These are phyloP conservation scores for Formica aserva DNA, from an alignment of 2,888 invertebrate genomes.

Conservation along the genomic window DNA sequence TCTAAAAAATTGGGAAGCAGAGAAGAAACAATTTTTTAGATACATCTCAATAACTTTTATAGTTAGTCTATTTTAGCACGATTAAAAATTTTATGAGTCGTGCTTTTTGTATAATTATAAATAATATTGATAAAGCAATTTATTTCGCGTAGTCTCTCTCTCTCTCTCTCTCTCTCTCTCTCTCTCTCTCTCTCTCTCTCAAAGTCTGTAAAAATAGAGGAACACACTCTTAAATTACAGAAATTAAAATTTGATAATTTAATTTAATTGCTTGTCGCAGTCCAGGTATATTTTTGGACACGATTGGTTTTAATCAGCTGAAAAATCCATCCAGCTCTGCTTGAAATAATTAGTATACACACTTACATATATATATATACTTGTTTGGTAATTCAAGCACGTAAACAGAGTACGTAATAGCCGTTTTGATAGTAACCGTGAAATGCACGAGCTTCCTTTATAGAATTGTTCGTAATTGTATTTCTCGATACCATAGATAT, in stretches of 20 bases:
- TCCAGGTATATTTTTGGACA: not conserved
- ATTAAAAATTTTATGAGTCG: not conserved
- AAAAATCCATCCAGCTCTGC: conserved; percentile 10
- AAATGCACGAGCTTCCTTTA: not conserved
- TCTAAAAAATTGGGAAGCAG: not conserved
- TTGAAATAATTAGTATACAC: not conserved
- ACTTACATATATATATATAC: not conserved
- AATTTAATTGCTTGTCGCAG: not conserved
- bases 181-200: too few species aligned
- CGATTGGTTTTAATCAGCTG: not conserved
- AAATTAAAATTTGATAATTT: conserved; percentile 11
- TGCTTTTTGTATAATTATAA: not conserved
- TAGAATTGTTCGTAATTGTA: not conserved
- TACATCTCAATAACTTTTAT: not conserved
- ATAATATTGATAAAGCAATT: not conserved
- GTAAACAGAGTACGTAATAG: conserved; percentile 24
- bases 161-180: too few species aligned
- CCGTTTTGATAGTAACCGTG: not conserved
- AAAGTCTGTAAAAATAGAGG: not conserved
- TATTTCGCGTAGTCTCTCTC: not conserved
- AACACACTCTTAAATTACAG: not conserved
- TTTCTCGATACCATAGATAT: not conserved
- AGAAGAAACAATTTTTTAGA: not conserved
- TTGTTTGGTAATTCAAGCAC: conserved; percentile 5
- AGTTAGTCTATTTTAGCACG: not conserved